phyloP scores from a whole-genome alignment of 1,140 invertebrate species.

The Drosophila equinoxialis region DNA sequence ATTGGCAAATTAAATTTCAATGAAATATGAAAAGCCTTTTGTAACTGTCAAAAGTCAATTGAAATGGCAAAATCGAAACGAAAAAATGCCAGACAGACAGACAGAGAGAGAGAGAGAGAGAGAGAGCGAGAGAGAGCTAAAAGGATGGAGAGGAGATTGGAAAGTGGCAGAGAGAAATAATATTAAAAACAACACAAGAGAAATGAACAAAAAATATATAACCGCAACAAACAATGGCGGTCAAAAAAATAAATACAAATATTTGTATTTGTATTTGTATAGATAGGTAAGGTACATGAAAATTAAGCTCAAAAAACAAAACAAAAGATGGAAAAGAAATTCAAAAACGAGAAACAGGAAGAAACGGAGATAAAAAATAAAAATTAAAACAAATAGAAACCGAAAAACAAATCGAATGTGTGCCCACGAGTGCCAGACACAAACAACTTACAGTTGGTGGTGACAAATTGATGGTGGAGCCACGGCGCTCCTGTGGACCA shows the following conservation, averaged over 20 bases:
- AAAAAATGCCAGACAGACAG: conserved; percentile 11
- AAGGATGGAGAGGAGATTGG: neutral
- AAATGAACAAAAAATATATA: neutral
- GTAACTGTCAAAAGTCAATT: conserved; percentile 41
- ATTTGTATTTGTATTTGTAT: conserved; percentile 13
- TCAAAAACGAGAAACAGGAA: conserved; percentile 12
- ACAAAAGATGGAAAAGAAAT: neutral
- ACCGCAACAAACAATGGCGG: conserved; percentile 65
- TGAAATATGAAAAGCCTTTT: conserved; percentile 50
- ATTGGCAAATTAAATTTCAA: conserved; percentile 49
- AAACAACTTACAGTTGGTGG: conserved; percentile 90
- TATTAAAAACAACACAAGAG: neutral
- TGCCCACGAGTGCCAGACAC: conserved; percentile 41
- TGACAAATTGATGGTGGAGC: conserved; percentile 92
- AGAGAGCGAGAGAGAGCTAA: neutral
- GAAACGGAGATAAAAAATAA: conserved; percentile 23
- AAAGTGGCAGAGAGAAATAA: neutral
- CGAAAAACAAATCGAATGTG: neutral
- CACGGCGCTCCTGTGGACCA: conserved; percentile 92
- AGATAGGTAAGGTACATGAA: conserved; percentile 9
- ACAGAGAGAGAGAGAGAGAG: neutral
- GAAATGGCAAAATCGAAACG: conserved; percentile 35
- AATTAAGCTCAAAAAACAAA: conserved; percentile 11
- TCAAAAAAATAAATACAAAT: conserved; percentile 43
- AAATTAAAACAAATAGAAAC: conserved; percentile 20